Evolutionary conservation across 2,888 invertebrate genomes (phyloP), one percentile per base, ranked within the genome.

Genomic region (Eurois occulta): DNA sequence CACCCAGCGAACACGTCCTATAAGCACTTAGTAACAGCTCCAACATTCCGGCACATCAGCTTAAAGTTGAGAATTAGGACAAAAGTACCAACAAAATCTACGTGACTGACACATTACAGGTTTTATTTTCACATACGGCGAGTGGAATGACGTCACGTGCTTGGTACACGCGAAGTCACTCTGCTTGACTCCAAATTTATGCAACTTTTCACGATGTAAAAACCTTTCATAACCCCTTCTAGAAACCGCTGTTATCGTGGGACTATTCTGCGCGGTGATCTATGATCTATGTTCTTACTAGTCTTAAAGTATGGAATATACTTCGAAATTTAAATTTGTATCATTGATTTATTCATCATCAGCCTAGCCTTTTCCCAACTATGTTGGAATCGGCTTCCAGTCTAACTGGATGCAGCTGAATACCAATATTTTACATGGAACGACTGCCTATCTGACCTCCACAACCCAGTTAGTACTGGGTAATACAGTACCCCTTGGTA

Each of bases 151-250:
- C 93, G 94, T 95, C 94, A 95, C 95, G 94, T 94, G 90, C 93
- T 83, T 60, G 70, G 84, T 90, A 95, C 94, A 95, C 87, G 94
- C 91, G 92, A 95, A 95, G 91, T 91, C 94, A 95, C 95, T 95
- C 94, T 92, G 92, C 93, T 90, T 91, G 91, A 91, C 92, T 92
- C 92, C 91, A 92, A 94, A 95, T 94, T 92, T 95, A 95, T 95
- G 93, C 95, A 94, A 92, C 91, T 93, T 90, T 89, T 89, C 87
- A 80, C 87, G 85, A 87, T 87, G 88, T 89, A 88, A 89, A 91
- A 86, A 77, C 77, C 87, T 89, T 88, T 88, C 83, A 83, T 85
- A 89, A 90, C 85, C 88, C 85, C 81, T 88, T 88, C 83, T 67
- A 67, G 77, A 64, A 82, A 80, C 79, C 76, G 73, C 64, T 84